Evolutionary conservation across 2,888 invertebrate species (phyloP), one percentile per base, ranked within the genome.

Genomic region (Spilosoma lubricipeda): DNA sequence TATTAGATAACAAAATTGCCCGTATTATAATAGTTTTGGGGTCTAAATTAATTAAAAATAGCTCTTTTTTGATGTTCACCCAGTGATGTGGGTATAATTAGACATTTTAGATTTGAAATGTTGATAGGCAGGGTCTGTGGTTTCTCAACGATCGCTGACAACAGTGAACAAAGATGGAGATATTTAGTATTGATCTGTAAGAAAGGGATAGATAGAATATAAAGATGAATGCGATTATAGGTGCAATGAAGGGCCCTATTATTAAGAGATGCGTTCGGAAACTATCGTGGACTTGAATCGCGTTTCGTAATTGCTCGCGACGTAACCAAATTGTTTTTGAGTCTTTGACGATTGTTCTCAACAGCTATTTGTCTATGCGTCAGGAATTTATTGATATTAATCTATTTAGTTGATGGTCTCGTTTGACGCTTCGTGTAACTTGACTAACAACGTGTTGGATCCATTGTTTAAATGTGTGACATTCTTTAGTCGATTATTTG

Each of bases 61-160:
- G 91, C 91, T 91, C 90, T 91, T 93, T 92, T 92, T 92, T 93
- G 91, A 91, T 92, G 93, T 91, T 90, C 90, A 90, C 86, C 89
- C 87, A 91, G 90, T 94, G 95, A 95, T 95, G 94, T 94, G 95
- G 95, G 95, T 95, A 94, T 95, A 95, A 95, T 95, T 95, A 95
- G 93, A 91, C 92, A 91, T 92, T 90, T 91, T 92, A 93, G 95
- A 95, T 95, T 92, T 90, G 88, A 89, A 92, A 92, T 86, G 89
- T 89, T 90, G 95, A 95, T 95, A 95, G 86, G 88, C 82, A 88
- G 87, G 88, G 85, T 80, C 86, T 87, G 90, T 88, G 90, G 92
- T 91, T 91, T 91, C 90, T 90, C 89, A 93, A 92, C 91, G 90
- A 91, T 89, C 85, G 88, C 93, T 94, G 94, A 94, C 94, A 94